A percentile compares a stretch with the other conserved stretches of the same genome.
Evolutionary conservation across 2,113 vertebrate species (phyloP).

Genomic region (Pteruthius melanotis): DNA sequence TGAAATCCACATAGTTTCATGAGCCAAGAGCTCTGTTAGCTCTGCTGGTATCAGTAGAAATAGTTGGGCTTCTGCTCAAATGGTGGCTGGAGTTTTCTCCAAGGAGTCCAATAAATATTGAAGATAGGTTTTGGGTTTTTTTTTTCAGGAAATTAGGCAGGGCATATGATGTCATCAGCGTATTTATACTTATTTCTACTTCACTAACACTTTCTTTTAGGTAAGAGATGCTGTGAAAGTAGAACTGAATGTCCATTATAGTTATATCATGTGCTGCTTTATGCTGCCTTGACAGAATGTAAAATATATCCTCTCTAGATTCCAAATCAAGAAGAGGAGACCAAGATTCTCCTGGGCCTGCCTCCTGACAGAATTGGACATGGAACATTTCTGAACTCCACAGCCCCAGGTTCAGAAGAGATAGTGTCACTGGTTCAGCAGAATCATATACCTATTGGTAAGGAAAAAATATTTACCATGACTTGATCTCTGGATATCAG

Average conservation of each 20-base stretch:
- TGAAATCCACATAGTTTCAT: neutral
- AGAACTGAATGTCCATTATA: neutral
- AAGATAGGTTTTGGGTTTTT: neutral
- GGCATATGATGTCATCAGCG: neutral
- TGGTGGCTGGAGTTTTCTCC: neutral
- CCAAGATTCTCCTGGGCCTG: slow-evolving; percentile 82
- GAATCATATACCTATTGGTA: slow-evolving; percentile 87
- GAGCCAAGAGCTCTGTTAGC: neutral
- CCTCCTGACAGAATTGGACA: slow-evolving; percentile 90
- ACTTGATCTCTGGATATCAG: neutral
- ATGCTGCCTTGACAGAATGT: neutral
- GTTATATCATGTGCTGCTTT: neutral
- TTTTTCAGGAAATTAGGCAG: neutral
- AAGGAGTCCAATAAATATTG: neutral
- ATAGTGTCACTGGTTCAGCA: slow-evolving; percentile 84
- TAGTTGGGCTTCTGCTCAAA: neutral
- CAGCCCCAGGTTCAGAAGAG: slow-evolving; percentile 74
- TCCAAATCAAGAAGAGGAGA: slow-evolving; percentile 85
- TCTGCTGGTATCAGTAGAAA: neutral
- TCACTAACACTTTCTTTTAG: neutral
- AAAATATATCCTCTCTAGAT: slow-evolving; percentile 76
- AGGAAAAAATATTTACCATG: neutral
- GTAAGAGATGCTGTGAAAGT: neutral
- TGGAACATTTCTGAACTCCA: slow-evolving; percentile 86
- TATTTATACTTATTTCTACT: neutral